Evolutionary conservation across 2,888 invertebrate genomes (phyloP).

Genomic region (Smittia sp.): DNA sequence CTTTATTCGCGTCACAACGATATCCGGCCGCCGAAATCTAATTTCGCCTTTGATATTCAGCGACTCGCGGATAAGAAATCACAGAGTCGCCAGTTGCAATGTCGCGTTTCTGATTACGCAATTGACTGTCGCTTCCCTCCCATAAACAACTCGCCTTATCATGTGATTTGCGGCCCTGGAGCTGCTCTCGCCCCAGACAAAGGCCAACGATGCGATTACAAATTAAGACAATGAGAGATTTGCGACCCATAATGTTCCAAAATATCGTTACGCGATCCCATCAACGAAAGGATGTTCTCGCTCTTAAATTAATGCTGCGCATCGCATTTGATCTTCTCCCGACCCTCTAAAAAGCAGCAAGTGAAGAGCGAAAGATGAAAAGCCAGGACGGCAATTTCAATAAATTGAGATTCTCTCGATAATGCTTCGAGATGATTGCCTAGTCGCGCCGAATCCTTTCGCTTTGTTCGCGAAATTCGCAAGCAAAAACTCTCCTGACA

Average conservation of each 20-base stretch:
- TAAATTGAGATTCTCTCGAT: constrained; percentile 3
- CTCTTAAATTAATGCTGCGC: constrained; percentile 8
- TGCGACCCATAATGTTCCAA: not conserved
- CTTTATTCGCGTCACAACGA: not conserved
- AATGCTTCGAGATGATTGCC: too few species aligned
- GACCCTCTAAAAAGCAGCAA: not conserved
- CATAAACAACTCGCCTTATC: not conserved
- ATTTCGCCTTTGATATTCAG: not conserved
- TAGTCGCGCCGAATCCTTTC: too few species aligned
- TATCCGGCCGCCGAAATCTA: constrained; percentile 29
- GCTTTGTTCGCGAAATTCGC: too few species aligned
- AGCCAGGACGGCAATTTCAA: constrained; percentile 6
- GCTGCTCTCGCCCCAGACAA: not conserved
- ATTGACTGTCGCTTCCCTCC: not conserved
- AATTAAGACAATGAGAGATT: constrained; percentile 12
- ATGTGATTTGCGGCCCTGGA: not conserved
- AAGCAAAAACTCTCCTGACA: too few species aligned
- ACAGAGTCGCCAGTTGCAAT: too few species aligned
- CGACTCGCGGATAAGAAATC: too few species aligned
- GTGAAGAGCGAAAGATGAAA: not conserved
- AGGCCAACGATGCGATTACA: not conserved
- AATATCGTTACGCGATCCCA: not conserved
- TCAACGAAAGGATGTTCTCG: constrained; percentile 13
- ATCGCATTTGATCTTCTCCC: constrained; percentile 3
- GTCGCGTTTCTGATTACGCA: too few species aligned